These are phyloP conservation scores for Schizopygopsis pylzovi DNA, from an alignment of 2,797 vertebrate genomes.

Conservation along the genomic window DNA sequence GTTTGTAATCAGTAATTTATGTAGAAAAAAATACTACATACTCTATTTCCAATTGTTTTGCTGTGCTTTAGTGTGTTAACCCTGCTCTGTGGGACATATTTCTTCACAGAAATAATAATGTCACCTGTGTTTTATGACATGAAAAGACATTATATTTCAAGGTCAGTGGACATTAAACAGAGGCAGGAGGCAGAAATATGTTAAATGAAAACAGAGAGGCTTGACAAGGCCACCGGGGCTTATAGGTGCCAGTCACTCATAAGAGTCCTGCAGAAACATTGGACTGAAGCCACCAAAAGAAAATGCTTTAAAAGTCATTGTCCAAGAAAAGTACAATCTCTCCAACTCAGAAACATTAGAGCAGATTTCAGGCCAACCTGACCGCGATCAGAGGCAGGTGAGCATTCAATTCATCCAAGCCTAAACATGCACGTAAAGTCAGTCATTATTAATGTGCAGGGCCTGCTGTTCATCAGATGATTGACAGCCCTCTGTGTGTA, in stretches of 20 bases:
- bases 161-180: slow-evolving; percentile 63
- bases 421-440: slow-evolving; percentile 20
- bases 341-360: neutral
- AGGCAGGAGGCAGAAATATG: slow-evolving; percentile 64
- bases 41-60: slow-evolving; percentile 34
- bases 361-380: slow-evolving; percentile 3
- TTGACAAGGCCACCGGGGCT: slow-evolving; percentile 64
- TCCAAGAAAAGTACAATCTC: slow-evolving; percentile 60
- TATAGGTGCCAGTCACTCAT: slow-evolving; percentile 71
- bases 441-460: slow-evolving; percentile 23
- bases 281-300: slow-evolving; percentile 60
- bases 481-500: slow-evolving; percentile 10
- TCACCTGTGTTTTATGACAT: slow-evolving; percentile 58
- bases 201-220: slow-evolving; percentile 70
- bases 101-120: slow-evolving; percentile 30
- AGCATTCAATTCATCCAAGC: neutral
- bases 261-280: slow-evolving; percentile 69
- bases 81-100: slow-evolving; percentile 19
- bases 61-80: slow-evolving; percentile 37
- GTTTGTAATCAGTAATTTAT: slow-evolving; percentile 46
- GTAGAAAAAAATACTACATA: slow-evolving; percentile 7
- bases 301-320: slow-evolving; percentile 63
- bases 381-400: slow-evolving; percentile 5
- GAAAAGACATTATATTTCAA: slow-evolving; percentile 56
- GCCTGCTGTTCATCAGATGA: slow-evolving; percentile 23